phyloP scores from a whole-genome alignment of 1,140 invertebrate species.

The Drosophila pseudoananassae region DNA sequence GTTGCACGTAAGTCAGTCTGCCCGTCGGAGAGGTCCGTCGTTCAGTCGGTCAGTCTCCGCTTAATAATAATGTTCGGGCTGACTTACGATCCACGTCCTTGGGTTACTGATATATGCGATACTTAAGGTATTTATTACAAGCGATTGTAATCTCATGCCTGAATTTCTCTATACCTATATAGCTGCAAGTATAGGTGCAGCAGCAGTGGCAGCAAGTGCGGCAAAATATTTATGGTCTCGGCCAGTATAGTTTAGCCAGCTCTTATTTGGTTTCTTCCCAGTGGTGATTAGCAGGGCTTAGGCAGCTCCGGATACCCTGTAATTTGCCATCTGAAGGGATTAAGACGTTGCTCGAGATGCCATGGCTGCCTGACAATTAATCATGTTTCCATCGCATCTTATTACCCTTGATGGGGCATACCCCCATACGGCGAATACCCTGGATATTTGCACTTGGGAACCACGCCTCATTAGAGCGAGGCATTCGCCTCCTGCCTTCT shows the following conservation, averaged over 20 bases:
- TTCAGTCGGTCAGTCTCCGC: slow-evolving; percentile 43
- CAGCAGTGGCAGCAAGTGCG: slow-evolving; percentile 12
- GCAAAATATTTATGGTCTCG: slow-evolving; percentile 69
- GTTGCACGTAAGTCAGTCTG: slow-evolving; percentile 79
- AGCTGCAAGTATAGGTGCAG: slow-evolving; percentile 2
- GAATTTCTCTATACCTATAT: slow-evolving; percentile 60
- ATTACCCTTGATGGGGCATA: slow-evolving; percentile 21
- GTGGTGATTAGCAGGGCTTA: slow-evolving; percentile 18
- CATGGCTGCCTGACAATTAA: slow-evolving; percentile 30
- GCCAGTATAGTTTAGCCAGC: not conserved
- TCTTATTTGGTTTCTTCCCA: slow-evolving; percentile 30
- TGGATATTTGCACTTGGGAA: slow-evolving; percentile 17
- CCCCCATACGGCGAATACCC: slow-evolving; percentile 4
- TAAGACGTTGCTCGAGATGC: slow-evolving; percentile 32
- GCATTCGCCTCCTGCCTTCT: slow-evolving; percentile 29
- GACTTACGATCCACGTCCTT: slow-evolving; percentile 83
- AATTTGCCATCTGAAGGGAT: slow-evolving; percentile 24
- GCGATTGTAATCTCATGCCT: slow-evolving; percentile 79
- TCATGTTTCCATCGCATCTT: slow-evolving; percentile 37
- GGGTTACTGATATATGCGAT: slow-evolving; percentile 83
- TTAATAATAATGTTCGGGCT: slow-evolving; percentile 79
- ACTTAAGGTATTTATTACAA: slow-evolving; percentile 84
- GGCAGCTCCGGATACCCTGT: slow-evolving; percentile 24
- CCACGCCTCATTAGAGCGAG: slow-evolving; percentile 46
- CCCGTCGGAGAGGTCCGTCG: slow-evolving; percentile 20